Base-by-base conservation (phyloP, 2,888 invertebrate species). In the Oligia latruncula region DNA sequence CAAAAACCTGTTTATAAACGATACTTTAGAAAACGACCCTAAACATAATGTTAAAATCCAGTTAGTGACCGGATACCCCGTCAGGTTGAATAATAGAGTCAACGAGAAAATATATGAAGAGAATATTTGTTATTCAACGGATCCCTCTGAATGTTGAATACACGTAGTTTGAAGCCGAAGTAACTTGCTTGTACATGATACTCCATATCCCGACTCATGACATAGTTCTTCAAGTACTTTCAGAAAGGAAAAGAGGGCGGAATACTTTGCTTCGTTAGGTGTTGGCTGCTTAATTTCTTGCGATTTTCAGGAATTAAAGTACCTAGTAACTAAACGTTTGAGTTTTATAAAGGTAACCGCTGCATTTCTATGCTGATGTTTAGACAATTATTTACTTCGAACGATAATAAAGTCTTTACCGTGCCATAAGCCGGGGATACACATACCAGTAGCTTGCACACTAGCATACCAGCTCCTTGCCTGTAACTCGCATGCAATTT, bases 21-120 rank as follows among this genome's bases (percentile, higher is more conserved):
- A 65, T 81, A 81, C 70, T 82, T 82, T n/a, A 43, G 43, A 70
- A 80, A 80, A 65, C 68, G 52, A 65, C 40, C 35, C 64, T 55
- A 73, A 85, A 81, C 65, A 40, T 65, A 40, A 80, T 82, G 71
- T 77, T 86, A 64, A 82, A 86, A 71, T 46, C 86, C 71, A 73
- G 76, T 82, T 74, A 77, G 73, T 67, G 83, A 67, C 83, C 83
- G 83, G 83, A 86, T 82, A 82, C 77, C 64, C 66, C 49, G 67
- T 67, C 67, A 77, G 66, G 64, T 66, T 71, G 74, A 84, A 78
- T 87, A 75, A 84, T 86, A 83, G 67, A 86, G 78, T 77, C 62
- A 67, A 83, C n/a, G 67, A 72, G 78, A 70, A 86, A 72, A 74
- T 66, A 65, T 74, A 65, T 74, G 65, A 58, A 13, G 40, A 62